These are phyloP conservation scores for Lordiphosa andalusiaca DNA, from an alignment of 2,888 invertebrate genomes.

Conservation along the genomic window DNA sequence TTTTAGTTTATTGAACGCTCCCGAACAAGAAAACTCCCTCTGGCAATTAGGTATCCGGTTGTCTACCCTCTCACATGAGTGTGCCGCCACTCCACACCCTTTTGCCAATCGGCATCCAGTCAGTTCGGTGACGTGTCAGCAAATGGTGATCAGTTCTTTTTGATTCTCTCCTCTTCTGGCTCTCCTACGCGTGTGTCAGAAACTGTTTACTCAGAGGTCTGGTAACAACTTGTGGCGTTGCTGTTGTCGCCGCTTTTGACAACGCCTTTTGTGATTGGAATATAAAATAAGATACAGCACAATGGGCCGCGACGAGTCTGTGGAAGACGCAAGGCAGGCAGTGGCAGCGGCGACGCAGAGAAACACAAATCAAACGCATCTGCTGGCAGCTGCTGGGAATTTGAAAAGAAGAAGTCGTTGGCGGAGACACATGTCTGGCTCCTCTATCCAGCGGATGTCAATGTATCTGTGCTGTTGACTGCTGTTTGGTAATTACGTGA, in stretches of 20 bases:
- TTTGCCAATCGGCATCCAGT: background rate
- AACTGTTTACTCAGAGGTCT: slow-evolving; percentile 40
- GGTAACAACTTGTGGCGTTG: slow-evolving; percentile 65
- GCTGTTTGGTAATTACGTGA: slow-evolving; percentile 69
- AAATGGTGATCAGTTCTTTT: slow-evolving; percentile 55
- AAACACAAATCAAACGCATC: slow-evolving; percentile 72
- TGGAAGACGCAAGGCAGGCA: slow-evolving; percentile 46
- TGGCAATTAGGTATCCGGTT: too few relatives aligned
- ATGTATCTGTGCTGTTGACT: slow-evolving; percentile 42
- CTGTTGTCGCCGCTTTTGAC: slow-evolving; percentile 74
- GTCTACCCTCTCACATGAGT: too few relatives aligned
- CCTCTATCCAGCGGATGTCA: slow-evolving; percentile 18
- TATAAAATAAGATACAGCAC: slow-evolving; percentile 64
- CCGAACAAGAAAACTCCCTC: too few relatives aligned
- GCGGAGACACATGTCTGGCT: slow-evolving; percentile 14
- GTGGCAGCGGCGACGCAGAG: slow-evolving; percentile 33
- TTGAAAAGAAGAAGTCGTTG: slow-evolving; percentile 48
- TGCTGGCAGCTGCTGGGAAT: slow-evolving; percentile 62
- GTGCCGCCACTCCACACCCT: background rate
- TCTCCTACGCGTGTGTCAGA: slow-evolving; percentile 37
- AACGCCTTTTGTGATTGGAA: slow-evolving; percentile 73
- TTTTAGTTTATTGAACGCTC: too few relatives aligned
- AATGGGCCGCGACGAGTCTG: slow-evolving; percentile 44
- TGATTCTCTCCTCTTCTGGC: slow-evolving; percentile 36
- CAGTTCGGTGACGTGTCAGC: slow-evolving; percentile 51